Evolutionary conservation across 2,113 vertebrate genomes (phyloP), one percentile per base, ranked within the genome.

Genomic region (Vidua chalybeata): DNA sequence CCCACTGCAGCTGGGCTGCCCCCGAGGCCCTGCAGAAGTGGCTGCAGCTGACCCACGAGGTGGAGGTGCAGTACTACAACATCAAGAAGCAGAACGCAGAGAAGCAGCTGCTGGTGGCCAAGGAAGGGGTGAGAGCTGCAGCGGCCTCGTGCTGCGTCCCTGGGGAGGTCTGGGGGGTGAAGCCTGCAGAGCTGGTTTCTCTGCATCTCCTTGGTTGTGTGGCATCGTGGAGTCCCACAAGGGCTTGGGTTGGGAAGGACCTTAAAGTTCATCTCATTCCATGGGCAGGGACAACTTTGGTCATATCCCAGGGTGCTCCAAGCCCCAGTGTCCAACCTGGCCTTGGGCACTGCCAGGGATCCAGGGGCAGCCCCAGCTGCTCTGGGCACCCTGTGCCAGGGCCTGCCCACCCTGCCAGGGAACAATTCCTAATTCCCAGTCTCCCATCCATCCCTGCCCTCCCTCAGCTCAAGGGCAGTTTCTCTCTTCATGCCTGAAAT

Each of bases 51-150:
- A 99, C 99, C 11, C 99, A 99, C 11, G 99, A 99, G 97, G 99
- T 99, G 96, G 99, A 99, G 97, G 99, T 99, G 46, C 99, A 99
- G 96, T 99, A 99, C 98, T 99, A 99, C 97, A 99, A 99, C 97
- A 98, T 99, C 98, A 99, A 99, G 98, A 99, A 99, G 68, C 99
- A 99, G 90, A 99, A 98, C 1, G 99, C 99, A 0, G 99, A 99
- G 97, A 98, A 98, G 78, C 99, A 99, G 97, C 98, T 99, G 76
- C 98, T 99, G 81, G 96, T 99, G 97, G 99, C 99, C 96, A 99
- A 99, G 96, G 99, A 99, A 80, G 99, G 99, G 98, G 99, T 99
- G 91, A 98, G 98, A 62, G 27, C 6, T 33, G 11, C 19, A 6
- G 13, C 2, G 0, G 27, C 35, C 17, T 3, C 2, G 2, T 37